A percentile compares a stretch with the other conserved stretches of the same genome.
phyloP scores from a whole-genome alignment of 2,797 vertebrate species.

The Trichosurus vulpecula region DNA sequence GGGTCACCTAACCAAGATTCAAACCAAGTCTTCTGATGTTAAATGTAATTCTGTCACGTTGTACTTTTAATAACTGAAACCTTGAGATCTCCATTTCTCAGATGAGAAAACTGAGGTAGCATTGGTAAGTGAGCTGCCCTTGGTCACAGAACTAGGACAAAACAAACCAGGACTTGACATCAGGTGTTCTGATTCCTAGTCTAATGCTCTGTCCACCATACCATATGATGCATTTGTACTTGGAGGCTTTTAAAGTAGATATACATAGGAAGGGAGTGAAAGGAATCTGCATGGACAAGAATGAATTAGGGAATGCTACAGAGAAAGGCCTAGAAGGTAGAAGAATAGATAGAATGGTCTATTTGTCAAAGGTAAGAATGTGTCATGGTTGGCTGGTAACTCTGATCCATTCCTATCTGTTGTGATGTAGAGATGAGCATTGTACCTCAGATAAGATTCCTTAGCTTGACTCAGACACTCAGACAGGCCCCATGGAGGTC shows the following conservation, averaged over 20 bases:
- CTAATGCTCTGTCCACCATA: too few relatives aligned
- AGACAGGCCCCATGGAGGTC: background rate
- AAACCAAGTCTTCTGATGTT: background rate
- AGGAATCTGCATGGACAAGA: background rate
- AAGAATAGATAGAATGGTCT: background rate
- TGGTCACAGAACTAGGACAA: accelerated
- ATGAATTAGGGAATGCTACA: background rate
- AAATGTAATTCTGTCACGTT: background rate
- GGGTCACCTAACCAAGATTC: background rate
- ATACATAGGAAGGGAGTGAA: accelerated
- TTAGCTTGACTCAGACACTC: background rate
- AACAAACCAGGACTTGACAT: background rate
- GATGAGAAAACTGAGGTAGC: background rate
- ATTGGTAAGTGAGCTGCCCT: accelerated
- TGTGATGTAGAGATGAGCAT: background rate
- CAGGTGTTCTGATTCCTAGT: accelerated
- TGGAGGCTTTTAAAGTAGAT: background rate
- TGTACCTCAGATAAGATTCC: background rate
- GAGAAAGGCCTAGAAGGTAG: background rate
- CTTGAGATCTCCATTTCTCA: accelerated
- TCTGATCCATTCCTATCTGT: accelerated
- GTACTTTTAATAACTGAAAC: background rate
- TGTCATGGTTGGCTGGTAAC: background rate
- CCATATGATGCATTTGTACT: background rate
- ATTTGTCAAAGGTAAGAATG: background rate